Evolutionary conservation across 2,113 vertebrate species (phyloP), one percentile per base, ranked within the genome.

Genomic region (Mirza zaza): DNA sequence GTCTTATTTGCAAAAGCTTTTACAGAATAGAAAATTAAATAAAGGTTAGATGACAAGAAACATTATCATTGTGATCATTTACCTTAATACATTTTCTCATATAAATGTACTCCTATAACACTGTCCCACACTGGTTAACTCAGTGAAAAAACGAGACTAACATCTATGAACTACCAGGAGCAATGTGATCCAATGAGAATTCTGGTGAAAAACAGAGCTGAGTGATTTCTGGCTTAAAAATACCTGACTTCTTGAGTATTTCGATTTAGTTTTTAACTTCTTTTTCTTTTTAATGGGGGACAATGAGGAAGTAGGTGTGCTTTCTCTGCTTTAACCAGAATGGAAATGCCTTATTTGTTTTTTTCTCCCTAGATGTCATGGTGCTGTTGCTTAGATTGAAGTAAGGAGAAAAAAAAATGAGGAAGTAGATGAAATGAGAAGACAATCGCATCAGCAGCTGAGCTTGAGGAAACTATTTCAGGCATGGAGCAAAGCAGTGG

Each of bases 241-340:
- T 34, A 67, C 9, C 36, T 85, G 61, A n/a, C 9, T 79, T 85
- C 34, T 55, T 9, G 48, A 70, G 23, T 27, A 52, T 45, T 96
- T 91, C 32, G 1, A 21, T 90, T 73, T 65, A 63, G 39, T 55
- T 93, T 83, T 59, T 52, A 42, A 75, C n/a, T 84, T 70, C 10
- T 68, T 68, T 73, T 57, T 68, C 57, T 67, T 50, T 73, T 57
- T n/a, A 75, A 59, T 34, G 6, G 15, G 34, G 0, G 14, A 14
- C 15, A 14, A 7, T 0, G 13, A 55, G 5, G 12, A 21, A 3
- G 11, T 55, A 14, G 3, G 11, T 55, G 11, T 0, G 4, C 3
- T 14, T 61, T 67, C 10, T 48, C 34, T 82, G 55, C 36, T 61
- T 87, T 87, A 29, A 12, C 39, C 14, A 71, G 75, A 87, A 71